phyloP scores from a whole-genome alignment of 2,113 vertebrate species.

The Trematomus loennbergii region DNA sequence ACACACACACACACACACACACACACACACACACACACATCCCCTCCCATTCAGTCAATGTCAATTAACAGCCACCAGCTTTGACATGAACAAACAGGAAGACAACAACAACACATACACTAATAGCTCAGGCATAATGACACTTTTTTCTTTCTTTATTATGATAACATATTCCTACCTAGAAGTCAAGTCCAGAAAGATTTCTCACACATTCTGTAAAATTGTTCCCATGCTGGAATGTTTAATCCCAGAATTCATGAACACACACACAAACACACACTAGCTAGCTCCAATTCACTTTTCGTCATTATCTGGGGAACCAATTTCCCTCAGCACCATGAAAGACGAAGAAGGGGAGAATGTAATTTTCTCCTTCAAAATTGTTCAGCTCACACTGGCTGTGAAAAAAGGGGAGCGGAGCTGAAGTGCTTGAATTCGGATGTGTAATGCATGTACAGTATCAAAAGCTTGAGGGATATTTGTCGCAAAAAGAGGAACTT shows the following conservation, averaged over 20 bases:
- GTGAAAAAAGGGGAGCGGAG: slow-evolving; percentile 23
- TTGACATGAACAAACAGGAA: slow-evolving; percentile 22
- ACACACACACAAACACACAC: slow-evolving; percentile 2
- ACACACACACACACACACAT: background rate
- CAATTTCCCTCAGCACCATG: slow-evolving; percentile 45
- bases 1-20: slow-evolving; percentile 12
- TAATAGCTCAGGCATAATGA: background rate
- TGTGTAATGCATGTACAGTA: slow-evolving; percentile 9
- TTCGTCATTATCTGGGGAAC: slow-evolving; percentile 42
- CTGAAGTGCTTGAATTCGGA: slow-evolving; percentile 25
- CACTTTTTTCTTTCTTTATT: background rate
- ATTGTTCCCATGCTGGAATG: slow-evolving; percentile 21
- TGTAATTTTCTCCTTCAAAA: slow-evolving; percentile 69
- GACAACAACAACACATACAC: slow-evolving; percentile 5
- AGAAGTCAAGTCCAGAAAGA: too few relatives aligned
- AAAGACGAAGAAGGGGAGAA: slow-evolving; percentile 45
- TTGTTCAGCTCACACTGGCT: slow-evolving; percentile 51
- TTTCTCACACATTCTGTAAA: background rate
- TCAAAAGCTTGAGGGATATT: slow-evolving; percentile 12
- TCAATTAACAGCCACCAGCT: background rate
- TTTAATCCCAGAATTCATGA: slow-evolving; percentile 19
- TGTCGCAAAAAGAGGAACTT: slow-evolving; percentile 18
- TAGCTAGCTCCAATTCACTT: slow-evolving; percentile 11
- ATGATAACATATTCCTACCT: too few relatives aligned
- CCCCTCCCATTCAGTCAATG: slow-evolving; percentile 46